Base-by-base conservation (phyloP, 2,113 vertebrate species). In the Cheilinus undulatus region DNA sequence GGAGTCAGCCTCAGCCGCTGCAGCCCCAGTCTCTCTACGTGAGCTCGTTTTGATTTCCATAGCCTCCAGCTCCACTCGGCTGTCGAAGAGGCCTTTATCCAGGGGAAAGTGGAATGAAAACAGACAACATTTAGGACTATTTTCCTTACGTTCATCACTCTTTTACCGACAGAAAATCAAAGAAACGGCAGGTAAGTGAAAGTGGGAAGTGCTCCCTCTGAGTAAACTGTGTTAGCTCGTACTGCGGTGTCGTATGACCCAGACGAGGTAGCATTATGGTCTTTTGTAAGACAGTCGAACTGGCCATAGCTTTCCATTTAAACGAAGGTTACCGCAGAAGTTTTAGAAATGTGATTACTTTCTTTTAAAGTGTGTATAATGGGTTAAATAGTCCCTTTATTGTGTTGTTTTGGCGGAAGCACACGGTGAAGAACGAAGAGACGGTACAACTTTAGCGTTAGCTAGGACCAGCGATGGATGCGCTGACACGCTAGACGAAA, bases 141-240 rank as follows among this genome's bases (percentile, higher is more conserved):
- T 17, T 40, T n/a, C 1, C 17, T 9, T 19, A 12, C n/a, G n/a
- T 80, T 46, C 1, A 32, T 26, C 36, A 10, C 22, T 38, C 1
- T 45, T 32, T 1, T 7, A 26, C 19, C 30, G 43, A 26, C 5
- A 38, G 51, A 32, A 14, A 6, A 40, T 14, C 14, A 7, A 5
- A 51, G 6, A 50, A 51, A 13, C 24, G 0, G 14, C 76, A 91
- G 88, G 90, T 91, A 66, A 43, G 84, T 46, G 22, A 23, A 71
- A 72, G 4, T 77, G 43, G 62, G 80, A 85, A 87, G 82, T 73
- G 68, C 1, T 50, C 14, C 5, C 28, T 11, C 11, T 3, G 23
- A 5, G 12, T 4, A 13, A n/a, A 24, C 12, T 8, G 13, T 1
- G 56, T 48, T 69, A 76, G 84, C 77, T 20, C 20, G 0, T 1